A percentile compares a stretch with the other conserved stretches of the same genome.
Evolutionary conservation across 2,797 vertebrate genomes (phyloP).

Genomic region (Gymnothorax javanicus): DNA sequence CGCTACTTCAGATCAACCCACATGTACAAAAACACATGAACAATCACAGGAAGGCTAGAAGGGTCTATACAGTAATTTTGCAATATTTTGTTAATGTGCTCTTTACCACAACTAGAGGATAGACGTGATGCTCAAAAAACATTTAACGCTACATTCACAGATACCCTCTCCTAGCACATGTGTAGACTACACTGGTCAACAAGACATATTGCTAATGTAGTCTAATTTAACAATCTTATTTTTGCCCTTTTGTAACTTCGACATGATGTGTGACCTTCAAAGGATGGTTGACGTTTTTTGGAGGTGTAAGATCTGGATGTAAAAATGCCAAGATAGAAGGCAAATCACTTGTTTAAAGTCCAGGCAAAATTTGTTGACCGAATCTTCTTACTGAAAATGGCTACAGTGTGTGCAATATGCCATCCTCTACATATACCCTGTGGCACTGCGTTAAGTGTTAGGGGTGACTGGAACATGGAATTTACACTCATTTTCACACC

Average conservation of each 20-base stretch:
- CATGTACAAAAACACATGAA: background rate
- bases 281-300: background rate
- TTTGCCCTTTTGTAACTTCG: background rate
- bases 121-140: background rate
- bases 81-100: background rate
- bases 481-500: background rate
- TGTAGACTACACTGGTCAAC: background rate
- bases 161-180: conserved; percentile 11
- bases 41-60: background rate
- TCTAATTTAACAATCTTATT: background rate
- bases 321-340: background rate
- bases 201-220: background rate
- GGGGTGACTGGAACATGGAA: background rate
- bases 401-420: background rate
- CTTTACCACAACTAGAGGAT: background rate
- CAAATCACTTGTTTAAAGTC: background rate
- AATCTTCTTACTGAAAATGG: background rate
- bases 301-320: background rate
- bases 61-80: background rate
- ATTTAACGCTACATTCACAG: background rate
- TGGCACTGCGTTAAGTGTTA: background rate
- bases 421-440: background rate
- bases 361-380: background rate
- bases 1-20: background rate
- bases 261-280: background rate